phyloP scores from a whole-genome alignment of 2,888 invertebrate species.

The Cephus spinipes region DNA sequence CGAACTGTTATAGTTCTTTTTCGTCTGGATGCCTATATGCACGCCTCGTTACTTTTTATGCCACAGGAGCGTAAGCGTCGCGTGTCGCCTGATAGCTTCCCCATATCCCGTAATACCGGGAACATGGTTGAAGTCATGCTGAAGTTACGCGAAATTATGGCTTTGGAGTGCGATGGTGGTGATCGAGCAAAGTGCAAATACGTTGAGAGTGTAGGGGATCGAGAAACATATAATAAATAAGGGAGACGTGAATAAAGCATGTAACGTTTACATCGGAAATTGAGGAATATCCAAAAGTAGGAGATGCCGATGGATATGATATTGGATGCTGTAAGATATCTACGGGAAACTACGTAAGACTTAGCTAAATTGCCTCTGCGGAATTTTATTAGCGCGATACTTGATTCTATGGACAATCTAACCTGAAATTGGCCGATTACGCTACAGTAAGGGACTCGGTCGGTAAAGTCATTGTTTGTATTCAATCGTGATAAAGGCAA shows the following conservation, averaged over 20 bases:
- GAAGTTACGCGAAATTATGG: background rate
- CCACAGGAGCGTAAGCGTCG: background rate
- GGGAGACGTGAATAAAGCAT: background rate
- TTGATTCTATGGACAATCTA: too few relatives aligned
- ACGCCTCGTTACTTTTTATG: conserved; percentile 1
- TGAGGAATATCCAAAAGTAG: background rate
- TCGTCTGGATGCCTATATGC: background rate
- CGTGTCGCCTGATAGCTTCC: background rate
- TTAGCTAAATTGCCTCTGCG: too few relatives aligned
- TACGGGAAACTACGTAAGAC: too few relatives aligned
- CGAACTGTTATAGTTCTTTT: background rate
- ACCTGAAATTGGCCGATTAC: too few relatives aligned
- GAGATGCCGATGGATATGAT: background rate
- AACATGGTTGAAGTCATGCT: background rate
- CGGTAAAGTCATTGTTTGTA: too few relatives aligned
- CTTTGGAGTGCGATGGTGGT: background rate
- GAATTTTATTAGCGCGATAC: too few relatives aligned
- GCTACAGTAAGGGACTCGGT: too few relatives aligned
- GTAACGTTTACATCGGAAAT: background rate
- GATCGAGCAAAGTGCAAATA: background rate
- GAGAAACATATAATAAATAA: background rate
- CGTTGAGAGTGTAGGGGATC: background rate
- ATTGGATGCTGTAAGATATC: background rate
- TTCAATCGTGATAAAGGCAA: too few relatives aligned
- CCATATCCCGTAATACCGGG: background rate